Evolutionary conservation across 1,140 invertebrate species (phyloP).

Genomic region (Papilio machaon): DNA sequence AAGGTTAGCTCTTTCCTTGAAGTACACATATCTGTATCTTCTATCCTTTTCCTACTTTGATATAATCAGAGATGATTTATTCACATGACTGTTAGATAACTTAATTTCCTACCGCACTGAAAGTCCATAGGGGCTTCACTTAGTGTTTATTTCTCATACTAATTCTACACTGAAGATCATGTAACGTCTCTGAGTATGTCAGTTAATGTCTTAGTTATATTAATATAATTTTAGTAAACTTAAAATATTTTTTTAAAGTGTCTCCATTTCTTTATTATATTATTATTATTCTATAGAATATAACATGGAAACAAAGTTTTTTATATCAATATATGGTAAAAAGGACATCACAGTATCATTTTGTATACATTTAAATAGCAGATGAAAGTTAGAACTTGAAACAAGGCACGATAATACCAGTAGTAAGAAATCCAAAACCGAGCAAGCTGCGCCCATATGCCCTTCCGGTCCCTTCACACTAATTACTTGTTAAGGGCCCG

Average conservation of each 20-base stretch:
- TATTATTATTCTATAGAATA: no score
- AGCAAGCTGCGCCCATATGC: slow-evolving; percentile 62
- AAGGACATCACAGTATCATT: neutral
- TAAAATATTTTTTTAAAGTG: no score
- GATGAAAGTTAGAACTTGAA: neutral
- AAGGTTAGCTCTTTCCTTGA: slow-evolving; percentile 46
- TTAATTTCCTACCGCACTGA: slow-evolving; percentile 31
- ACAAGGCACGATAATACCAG: slow-evolving; percentile 44
- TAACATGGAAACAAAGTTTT: no score
- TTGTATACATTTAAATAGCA: neutral
- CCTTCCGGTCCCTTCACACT: slow-evolving; percentile 57
- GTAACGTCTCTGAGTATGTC: no score
- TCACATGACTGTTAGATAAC: slow-evolving; percentile 51
- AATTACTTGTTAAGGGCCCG: slow-evolving; percentile 57
- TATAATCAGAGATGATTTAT: slow-evolving; percentile 54
- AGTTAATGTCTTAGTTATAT: no score
- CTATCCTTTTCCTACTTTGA: slow-evolving; percentile 44
- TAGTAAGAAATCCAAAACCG: slow-evolving; percentile 59
- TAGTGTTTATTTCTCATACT: neutral
- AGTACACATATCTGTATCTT: slow-evolving; percentile 16
- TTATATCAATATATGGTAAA: no score
- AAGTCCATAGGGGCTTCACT: neutral
- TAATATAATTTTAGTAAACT: no score
- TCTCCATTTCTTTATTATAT: no score
- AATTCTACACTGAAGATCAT: no score